Evolutionary conservation across 1,140 invertebrate genomes (phyloP).

Genomic region (Lordiphosa stackelbergi): DNA sequence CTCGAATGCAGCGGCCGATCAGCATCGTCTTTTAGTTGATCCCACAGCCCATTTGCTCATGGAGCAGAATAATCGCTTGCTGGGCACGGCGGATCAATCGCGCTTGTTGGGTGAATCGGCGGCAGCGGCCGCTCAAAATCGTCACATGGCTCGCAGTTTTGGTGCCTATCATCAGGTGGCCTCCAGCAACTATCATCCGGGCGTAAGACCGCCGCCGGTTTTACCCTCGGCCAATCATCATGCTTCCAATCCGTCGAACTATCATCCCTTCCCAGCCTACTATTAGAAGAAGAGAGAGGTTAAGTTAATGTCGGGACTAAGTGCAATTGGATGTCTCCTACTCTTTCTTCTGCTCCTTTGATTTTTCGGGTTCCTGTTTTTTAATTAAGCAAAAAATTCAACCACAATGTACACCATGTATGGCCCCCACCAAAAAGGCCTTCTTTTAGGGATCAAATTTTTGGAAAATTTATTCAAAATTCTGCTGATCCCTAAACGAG

Average conservation of each 20-base stretch:
- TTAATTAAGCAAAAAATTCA: too few species aligned
- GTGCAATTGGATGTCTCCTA: conserved; percentile 35
- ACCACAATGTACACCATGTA: too few species aligned
- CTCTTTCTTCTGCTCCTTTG: background rate
- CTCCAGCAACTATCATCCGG: conserved; percentile 74
- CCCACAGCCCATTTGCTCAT: conserved; percentile 75
- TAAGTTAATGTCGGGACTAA: conserved; percentile 20
- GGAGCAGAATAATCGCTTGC: conserved; percentile 75
- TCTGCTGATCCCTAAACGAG: too few species aligned
- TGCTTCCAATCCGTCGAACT: conserved; percentile 76
- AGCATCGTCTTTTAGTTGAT: conserved; percentile 73
- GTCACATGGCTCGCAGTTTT: conserved; percentile 75
- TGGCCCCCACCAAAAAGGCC: too few species aligned
- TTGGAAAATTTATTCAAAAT: too few species aligned
- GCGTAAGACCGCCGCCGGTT: conserved; percentile 72
- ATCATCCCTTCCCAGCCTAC: conserved; percentile 76
- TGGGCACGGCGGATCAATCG: conserved; percentile 70
- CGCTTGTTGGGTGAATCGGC: conserved; percentile 67
- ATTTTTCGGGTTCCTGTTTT: background rate
- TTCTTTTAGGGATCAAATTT: too few species aligned
- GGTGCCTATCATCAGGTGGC: conserved; percentile 77
- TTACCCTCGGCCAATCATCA: conserved; percentile 74
- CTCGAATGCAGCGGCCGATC: conserved; percentile 71
- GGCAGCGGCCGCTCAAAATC: conserved; percentile 66
- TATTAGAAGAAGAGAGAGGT: conserved; percentile 44